These are phyloP conservation scores for Drosophila funebris DNA, from an alignment of 1,140 invertebrate genomes.

Conservation along the genomic window DNA sequence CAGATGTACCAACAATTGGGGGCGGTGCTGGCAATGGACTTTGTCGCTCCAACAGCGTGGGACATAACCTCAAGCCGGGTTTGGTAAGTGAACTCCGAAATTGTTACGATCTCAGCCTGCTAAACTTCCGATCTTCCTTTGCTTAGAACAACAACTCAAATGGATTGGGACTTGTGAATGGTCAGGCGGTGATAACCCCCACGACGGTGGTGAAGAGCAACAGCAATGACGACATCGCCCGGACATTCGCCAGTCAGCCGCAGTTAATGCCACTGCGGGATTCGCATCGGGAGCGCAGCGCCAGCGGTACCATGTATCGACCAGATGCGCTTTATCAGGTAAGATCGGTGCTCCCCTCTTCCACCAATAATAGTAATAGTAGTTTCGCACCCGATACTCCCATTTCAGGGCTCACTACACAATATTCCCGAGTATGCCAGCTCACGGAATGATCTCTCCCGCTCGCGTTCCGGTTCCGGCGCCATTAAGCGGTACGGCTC, in stretches of 20 bases:
- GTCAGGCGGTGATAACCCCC: slow-evolving; percentile 8
- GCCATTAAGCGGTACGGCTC: slow-evolving; percentile 79
- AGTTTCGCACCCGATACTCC: neutral
- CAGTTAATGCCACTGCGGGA: slow-evolving; percentile 66
- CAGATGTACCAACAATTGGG: slow-evolving; percentile 19
- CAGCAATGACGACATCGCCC: slow-evolving; percentile 72
- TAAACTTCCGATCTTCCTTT: too few relatives aligned
- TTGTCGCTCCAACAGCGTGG: slow-evolving; percentile 78
- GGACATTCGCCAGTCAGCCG: slow-evolving; percentile 67
- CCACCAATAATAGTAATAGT: neutral
- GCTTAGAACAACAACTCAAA: slow-evolving; percentile 70
- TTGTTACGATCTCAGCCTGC: neutral
- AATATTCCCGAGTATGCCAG: slow-evolving; percentile 84
- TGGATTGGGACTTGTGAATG: slow-evolving; percentile 49
- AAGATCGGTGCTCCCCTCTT: slow-evolving; percentile 84
- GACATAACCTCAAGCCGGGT: slow-evolving; percentile 64
- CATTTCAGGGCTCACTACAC: slow-evolving; percentile 72
- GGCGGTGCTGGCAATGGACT: slow-evolving; percentile 26
- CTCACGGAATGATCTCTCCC: slow-evolving; percentile 78
- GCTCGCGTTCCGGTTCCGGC: slow-evolving; percentile 60
- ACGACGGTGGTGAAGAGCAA: slow-evolving; percentile 57
- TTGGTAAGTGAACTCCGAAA: slow-evolving; percentile 33
- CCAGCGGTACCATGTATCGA: slow-evolving; percentile 91
- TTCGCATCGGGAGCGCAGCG: slow-evolving; percentile 75
- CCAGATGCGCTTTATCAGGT: slow-evolving; percentile 95